Percentiles rank a stretch among this genome's conserved stretches.
Conservation (phyloP, 1,140 invertebrate species). For the Zaprionus tsacasi region DNA sequence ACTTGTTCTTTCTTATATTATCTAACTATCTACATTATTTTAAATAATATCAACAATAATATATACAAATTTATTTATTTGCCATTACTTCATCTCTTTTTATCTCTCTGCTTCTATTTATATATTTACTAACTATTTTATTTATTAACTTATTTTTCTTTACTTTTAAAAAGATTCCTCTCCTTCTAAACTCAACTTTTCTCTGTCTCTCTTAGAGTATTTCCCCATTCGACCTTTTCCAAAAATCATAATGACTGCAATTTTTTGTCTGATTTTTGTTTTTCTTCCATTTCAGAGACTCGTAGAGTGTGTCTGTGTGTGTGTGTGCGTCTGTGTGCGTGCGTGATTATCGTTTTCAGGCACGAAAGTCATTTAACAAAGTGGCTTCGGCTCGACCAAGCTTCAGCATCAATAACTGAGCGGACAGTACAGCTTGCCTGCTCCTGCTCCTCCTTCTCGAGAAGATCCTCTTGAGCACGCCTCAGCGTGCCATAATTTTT, state of each 20-base stretch:
- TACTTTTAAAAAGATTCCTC: too few relatives aligned
- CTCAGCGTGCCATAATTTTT: conserved; percentile 54
- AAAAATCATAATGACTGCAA: background rate
- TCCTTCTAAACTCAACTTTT: too few relatives aligned
- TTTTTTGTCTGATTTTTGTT: conserved; percentile 3
- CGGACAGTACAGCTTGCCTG: background rate
- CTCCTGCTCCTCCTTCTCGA: background rate
- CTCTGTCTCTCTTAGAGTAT: background rate
- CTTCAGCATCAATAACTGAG: conserved; percentile 41
- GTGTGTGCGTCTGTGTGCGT: conserved; percentile 34
- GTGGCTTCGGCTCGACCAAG: conserved; percentile 36
- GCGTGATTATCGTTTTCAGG: conserved; percentile 59
- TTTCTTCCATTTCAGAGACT: background rate
- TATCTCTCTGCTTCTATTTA: too few relatives aligned
- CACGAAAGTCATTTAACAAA: conserved; percentile 72
- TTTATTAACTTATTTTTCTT: too few relatives aligned
- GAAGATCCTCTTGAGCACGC: background rate
- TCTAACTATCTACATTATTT: too few relatives aligned
- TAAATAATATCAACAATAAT: too few relatives aligned
- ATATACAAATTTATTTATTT: too few relatives aligned
- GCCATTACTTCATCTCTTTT: too few relatives aligned
- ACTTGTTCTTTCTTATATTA: too few relatives aligned
- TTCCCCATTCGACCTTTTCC: background rate
- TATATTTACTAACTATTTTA: too few relatives aligned
- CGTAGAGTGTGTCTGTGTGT: conserved; percentile 3